Base-by-base conservation (phyloP, 2,797 vertebrate genomes). In the Craterocephalus amniculus region DNA sequence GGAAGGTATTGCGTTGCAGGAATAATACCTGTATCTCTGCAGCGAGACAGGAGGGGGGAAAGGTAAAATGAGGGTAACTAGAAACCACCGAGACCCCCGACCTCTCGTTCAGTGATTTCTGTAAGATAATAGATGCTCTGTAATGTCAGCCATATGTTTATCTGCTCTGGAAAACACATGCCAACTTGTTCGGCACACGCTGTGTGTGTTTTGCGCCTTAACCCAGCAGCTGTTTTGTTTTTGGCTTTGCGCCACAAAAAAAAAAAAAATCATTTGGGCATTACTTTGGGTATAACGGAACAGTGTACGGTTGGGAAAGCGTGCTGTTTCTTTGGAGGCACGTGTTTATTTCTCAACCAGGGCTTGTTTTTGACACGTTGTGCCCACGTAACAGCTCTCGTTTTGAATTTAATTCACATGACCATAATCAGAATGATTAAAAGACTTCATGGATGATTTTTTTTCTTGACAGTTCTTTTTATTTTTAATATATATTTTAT, bases 101-200 rank as follows among this genome's bases (percentile, higher is more conserved):
- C 84, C 84, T 83, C 78, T 58, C 65, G 66, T 80, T 79, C 74
- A 70, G 78, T 79, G 87, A 87, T 90, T 89, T 88, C 75, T 76
- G 75, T 63, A 55, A 85, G 90, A 89, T 90, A 89, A 87, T 81
- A 80, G 35, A 74, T 54, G 59, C 70, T 68, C 74, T 67, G 83
- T 72, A 88, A 81, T 89, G 87, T 92, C 83, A 83, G 70, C 85
- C 88, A 89, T 89, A 84, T 91, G 88, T 91, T 92, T 91, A 92
- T 92, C 88, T 85, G 85, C 80, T 80, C 81, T 58, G 83, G 79
- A 71, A 88, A 88, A 75, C 83, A 67, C 87, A 83, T 86, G 89
- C 78, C 88, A 89, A 86, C 81, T 87, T 90, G 91, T 89, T 83
- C 82, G 60, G 85, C 73, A 73, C 75, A 74, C 81, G 78, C 76